Conservation (phyloP, 2,888 invertebrate genomes). For the Entomobrya proxima region DNA sequence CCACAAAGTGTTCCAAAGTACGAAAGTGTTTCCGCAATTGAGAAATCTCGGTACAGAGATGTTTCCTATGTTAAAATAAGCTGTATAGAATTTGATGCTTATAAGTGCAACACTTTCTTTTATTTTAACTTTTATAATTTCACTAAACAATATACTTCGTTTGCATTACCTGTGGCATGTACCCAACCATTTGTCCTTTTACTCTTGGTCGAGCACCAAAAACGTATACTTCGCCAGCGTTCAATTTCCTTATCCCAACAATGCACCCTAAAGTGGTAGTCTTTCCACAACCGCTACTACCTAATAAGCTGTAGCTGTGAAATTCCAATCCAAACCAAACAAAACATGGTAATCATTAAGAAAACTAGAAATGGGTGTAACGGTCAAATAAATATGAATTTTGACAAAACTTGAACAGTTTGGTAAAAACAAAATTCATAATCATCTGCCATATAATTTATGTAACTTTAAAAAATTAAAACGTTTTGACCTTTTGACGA, state of each 20-base stretch:
- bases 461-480: too few species aligned
- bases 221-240: constrained; percentile 91
- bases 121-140: background rate
- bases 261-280: constrained; percentile 90
- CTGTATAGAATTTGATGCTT: too few species aligned
- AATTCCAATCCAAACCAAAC: too few species aligned
- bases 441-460: too few species aligned
- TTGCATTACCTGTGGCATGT: constrained; percentile 82
- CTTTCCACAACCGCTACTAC: constrained; percentile 96
- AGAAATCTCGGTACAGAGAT: constrained; percentile 92
- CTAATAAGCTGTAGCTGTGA: constrained; percentile 81
- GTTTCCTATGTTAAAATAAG: constrained; percentile 84
- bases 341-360: too few species aligned
- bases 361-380: too few species aligned
- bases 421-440: too few species aligned
- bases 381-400: too few species aligned
- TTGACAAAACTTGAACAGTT: too few species aligned
- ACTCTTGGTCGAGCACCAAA: constrained; percentile 91
- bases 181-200: constrained; percentile 90
- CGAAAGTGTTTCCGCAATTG: constrained; percentile 95
- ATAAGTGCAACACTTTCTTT: too few species aligned
- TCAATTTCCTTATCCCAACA: constrained; percentile 89
- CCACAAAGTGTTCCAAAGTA: constrained; percentile 97
- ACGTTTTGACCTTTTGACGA: too few species aligned
- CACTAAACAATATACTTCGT: background rate